These are phyloP conservation scores for Brachyistius frenatus DNA, from an alignment of 2,113 vertebrate genomes.

Conservation along the genomic window DNA sequence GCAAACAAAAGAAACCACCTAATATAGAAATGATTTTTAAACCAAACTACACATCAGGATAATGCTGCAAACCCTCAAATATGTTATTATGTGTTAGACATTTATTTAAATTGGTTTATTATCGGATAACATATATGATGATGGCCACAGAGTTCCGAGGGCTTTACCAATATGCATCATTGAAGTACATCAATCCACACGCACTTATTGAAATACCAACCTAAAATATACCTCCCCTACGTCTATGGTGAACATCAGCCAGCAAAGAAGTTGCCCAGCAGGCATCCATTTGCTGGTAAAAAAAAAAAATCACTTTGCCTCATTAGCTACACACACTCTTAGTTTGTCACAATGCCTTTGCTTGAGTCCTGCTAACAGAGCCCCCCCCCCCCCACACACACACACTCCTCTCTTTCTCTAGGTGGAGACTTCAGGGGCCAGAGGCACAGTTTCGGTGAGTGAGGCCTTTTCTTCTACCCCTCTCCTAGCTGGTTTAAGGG, in stretches of 20 bases:
- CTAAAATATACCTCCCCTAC: slow-evolving; percentile 76
- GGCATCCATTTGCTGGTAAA: slow-evolving; percentile 75
- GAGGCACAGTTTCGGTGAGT: slow-evolving; percentile 87
- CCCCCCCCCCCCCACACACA: too few relatives aligned
- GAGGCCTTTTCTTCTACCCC: slow-evolving; percentile 84
- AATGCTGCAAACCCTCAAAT: not conserved
- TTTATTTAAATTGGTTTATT: not conserved
- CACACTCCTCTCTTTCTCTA: slow-evolving; percentile 75
- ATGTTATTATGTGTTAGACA: not conserved
- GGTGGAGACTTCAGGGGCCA: slow-evolving; percentile 87
- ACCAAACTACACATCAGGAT: not conserved
- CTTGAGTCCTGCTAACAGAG: slow-evolving; percentile 83
- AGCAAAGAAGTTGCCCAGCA: slow-evolving; percentile 77
- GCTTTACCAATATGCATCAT: slow-evolving; percentile 11
- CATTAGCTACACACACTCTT: slow-evolving; percentile 87
- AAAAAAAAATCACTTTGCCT: slow-evolving; percentile 82
- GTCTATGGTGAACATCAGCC: slow-evolving; percentile 66
- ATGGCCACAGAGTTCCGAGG: not conserved
- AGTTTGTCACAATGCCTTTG: slow-evolving; percentile 81
- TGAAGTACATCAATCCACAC: slow-evolving; percentile 26
- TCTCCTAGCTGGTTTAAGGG: slow-evolving; percentile 90
- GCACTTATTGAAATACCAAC: slow-evolving; percentile 56
- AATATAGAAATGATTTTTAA: not conserved
- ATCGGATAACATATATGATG: not conserved
- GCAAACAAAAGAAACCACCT: not conserved